phyloP scores from a whole-genome alignment of 2,113 vertebrate species.

The Bucco capensis region DNA sequence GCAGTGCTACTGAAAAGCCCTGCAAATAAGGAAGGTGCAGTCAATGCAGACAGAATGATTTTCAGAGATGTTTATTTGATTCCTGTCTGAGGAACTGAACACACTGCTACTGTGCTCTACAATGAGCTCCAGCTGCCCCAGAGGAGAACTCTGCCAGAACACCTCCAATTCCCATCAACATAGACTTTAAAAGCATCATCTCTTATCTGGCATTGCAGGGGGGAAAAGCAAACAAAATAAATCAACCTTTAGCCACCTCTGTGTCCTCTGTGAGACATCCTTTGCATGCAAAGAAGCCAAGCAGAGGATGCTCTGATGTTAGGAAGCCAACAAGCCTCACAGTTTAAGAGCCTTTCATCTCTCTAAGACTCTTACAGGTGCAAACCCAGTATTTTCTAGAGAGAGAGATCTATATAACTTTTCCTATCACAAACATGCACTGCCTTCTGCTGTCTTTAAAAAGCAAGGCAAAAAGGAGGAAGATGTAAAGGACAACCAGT shows the following conservation, averaged over 20 bases:
- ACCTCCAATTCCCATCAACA: neutral
- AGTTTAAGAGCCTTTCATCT: neutral
- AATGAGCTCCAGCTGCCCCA: neutral
- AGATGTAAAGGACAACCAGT: neutral
- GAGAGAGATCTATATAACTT: neutral
- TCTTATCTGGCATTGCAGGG: neutral
- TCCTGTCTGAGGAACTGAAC: neutral
- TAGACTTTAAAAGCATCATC: neutral
- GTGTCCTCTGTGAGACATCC: neutral
- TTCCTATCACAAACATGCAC: neutral
- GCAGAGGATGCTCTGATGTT: neutral
- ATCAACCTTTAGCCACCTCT: neutral
- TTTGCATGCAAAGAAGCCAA: neutral
- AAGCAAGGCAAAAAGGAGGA: neutral
- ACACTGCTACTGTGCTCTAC: neutral
- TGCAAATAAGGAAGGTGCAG: neutral
- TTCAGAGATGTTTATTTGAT: neutral
- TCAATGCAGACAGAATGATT: neutral
- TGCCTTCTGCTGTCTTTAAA: neutral
- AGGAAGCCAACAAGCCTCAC: neutral
- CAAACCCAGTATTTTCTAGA: neutral
- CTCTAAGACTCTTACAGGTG: neutral
- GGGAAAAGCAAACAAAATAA: neutral
- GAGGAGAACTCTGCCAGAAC: neutral
- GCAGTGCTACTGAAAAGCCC: neutral